Base-by-base conservation (phyloP, 2,797 vertebrate species). In the Austrolebias charrua region DNA sequence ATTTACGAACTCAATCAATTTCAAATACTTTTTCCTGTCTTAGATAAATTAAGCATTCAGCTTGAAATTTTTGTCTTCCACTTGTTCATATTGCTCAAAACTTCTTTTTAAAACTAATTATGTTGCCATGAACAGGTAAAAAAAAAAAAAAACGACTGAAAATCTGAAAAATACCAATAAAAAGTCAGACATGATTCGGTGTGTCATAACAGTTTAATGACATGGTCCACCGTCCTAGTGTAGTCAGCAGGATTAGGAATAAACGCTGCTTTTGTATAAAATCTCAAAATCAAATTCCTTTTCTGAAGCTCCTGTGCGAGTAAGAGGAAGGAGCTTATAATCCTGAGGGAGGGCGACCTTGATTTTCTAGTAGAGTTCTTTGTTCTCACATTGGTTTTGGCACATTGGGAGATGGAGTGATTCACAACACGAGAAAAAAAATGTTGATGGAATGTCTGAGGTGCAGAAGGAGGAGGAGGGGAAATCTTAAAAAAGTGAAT, bases 291-390 rank as follows among this genome's bases (percentile, higher is more conserved):
- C 16, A 18, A 55, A 71, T 24, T 29, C 16, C 45, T 58, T 29
- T 58, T n/a, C 14, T 50, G 24, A 60, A 45, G 42, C 61, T 48
- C 33, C 24, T 45, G 5, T 29, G 35, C 56, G 31, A n/a, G 60
- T 15, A 46, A 55, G 57, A 3, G 50, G 46, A 45, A 13, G 40
- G 60, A 63, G 28, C 56, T 13, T 33, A 54, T 54, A 40, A 16
- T 69, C 70, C 59, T 57, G 47, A 40, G 9, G 31, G 3, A 68
- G 28, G 65, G 48, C 35, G 55, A 40, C 2, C 16, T 54, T 60
- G 71, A 79, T 78, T 71, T 78, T 59, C 48, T 52, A 60, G 60
- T 50, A 69, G 59, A 77, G 74, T 66, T 48, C 64, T 70, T 58
- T 60, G 55, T 73, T 72, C 47, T 57, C n/a, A 62, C 52, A 62